These are phyloP conservation scores for Sceloporus undulatus DNA, from an alignment of 2,113 vertebrate species.

Conservation along the genomic window DNA sequence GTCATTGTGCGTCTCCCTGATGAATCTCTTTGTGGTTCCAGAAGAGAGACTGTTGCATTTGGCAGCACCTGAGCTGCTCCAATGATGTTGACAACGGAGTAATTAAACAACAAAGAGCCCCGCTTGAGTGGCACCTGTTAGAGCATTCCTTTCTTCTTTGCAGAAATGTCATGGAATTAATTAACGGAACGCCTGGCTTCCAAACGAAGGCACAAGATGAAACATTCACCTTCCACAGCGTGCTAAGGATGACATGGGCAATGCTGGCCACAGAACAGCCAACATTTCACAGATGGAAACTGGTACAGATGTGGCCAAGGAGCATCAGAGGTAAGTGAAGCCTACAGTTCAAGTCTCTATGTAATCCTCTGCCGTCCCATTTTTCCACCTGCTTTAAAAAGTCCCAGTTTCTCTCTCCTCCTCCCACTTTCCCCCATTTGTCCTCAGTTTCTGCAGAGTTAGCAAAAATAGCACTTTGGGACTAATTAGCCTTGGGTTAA, in stretches of 20 bases:
- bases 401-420: no score
- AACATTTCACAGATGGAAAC: no score
- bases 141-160: slow-evolving; percentile 44
- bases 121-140: slow-evolving; percentile 60
- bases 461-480: no score
- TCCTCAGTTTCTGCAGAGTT: no score
- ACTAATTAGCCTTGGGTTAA: no score
- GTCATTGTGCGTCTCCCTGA: slow-evolving; percentile 70
- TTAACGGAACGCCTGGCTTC: slow-evolving; percentile 68
- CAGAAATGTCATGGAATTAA: slow-evolving; percentile 59
- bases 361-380: no score
- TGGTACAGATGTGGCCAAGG: no score
- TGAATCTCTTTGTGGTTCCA: slow-evolving; percentile 71
- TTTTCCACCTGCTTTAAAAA: no score
- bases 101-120: slow-evolving; percentile 76
- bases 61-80: slow-evolving; percentile 65
- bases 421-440: no score
- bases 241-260: slow-evolving; percentile 35
- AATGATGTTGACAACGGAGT: slow-evolving; percentile 53
- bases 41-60: slow-evolving; percentile 57
- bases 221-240: slow-evolving; percentile 59
- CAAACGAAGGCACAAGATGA: slow-evolving; percentile 59
- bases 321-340: no score
- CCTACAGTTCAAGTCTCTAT: no score
- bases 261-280: no score